phyloP scores from a whole-genome alignment of 2,888 invertebrate species.

The Microctonus brassicae region DNA sequence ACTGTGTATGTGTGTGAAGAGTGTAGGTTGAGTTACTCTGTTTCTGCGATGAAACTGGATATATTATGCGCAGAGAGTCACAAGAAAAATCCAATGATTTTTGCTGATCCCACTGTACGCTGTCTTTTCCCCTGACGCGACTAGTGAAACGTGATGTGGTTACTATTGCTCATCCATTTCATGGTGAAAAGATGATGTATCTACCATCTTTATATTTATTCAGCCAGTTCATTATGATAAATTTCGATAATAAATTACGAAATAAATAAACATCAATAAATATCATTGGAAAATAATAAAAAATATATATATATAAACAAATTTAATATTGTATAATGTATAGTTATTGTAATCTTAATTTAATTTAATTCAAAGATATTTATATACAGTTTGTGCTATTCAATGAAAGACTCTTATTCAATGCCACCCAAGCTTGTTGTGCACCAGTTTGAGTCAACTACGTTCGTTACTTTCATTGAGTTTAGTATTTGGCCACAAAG shows the following conservation, averaged over 20 bases:
- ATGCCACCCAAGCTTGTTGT: background rate
- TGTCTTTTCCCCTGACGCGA: conserved; percentile 24
- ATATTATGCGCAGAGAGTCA: conserved; percentile 44
- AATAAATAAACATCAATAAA: background rate
- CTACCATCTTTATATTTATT: background rate
- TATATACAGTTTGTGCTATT: background rate
- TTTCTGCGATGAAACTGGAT: conserved; percentile 25
- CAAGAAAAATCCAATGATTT: conserved; percentile 41
- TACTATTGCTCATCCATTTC: conserved; percentile 13
- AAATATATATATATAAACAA: background rate
- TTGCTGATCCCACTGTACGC: conserved; percentile 39
- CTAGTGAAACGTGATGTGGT: conserved; percentile 29
- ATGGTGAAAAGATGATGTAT: background rate
- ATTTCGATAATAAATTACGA: background rate
- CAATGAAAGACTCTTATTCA: background rate
- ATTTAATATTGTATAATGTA: background rate
- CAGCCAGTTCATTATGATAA: background rate
- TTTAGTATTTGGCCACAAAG: conserved; percentile 7
- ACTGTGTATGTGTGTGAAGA: background rate
- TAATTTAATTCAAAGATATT: background rate
- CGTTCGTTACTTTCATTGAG: conserved; percentile 9
- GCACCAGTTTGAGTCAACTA: background rate
- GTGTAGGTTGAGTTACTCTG: conserved; percentile 6
- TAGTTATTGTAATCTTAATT: background rate
- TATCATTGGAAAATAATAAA: background rate